Evolutionary conservation across 2,113 vertebrate species (phyloP), one percentile per base, ranked within the genome.

Genomic region (Pithys albifrons): DNA sequence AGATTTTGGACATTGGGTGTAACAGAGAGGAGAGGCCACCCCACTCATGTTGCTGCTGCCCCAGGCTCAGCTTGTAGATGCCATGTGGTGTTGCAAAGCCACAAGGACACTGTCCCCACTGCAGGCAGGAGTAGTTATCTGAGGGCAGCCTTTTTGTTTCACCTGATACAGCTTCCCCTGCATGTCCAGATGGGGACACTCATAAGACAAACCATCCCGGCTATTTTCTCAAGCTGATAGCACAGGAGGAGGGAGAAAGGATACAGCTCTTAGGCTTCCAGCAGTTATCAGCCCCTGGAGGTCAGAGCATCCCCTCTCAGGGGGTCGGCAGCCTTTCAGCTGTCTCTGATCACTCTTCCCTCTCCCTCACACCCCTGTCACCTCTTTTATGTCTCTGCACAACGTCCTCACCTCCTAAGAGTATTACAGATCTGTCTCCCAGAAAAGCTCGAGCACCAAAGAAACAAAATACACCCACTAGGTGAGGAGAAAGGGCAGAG

Each of bases 141-240:
- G 2, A 8, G 20, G 27, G 16, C 25, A 58, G 41, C 0, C 2
- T 54, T 64, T 64, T 45, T 5, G 0, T 67, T 88, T 75, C 48
- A 82, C 57, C 48, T 9, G 7, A 61, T 33, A 43, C 28, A 74
- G 33, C 46, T 77, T 73, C 41, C 31, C 39, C 39, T 58, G n/a
- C 27, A 20, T 5, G 3, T 58, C 69, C 54, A 86, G 41, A 78
- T 4, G 29, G 88, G 73, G 31, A 88, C 46, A 58, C 23, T 54
- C 59, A 4, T 66, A 71, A 94, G 37, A 75, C 81, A 85, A 89
- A 86, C 71, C 95, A 41, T 81, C 9, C 37, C 48, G 67, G 17
- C 29, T 95, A 37, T 95, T 95, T 97, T 94, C 84, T 91, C 62
- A 94, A 89, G 87, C 77, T 7, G 46, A 81, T 71, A 86, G 51